Evolutionary conservation across 2,888 invertebrate species (phyloP).

Genomic region (Trisateles emortualis): DNA sequence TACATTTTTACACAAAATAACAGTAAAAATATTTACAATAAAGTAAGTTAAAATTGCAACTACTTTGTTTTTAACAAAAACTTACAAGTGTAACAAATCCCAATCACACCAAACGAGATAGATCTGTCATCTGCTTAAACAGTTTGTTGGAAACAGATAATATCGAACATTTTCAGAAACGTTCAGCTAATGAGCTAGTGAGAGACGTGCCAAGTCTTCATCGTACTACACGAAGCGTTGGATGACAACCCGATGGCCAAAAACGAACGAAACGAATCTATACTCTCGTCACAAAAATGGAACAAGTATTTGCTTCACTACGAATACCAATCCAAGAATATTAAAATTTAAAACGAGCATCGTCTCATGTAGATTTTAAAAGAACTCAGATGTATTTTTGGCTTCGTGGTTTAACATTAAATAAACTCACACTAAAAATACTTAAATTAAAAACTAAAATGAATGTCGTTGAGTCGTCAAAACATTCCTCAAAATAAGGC

Average conservation of each 20-base stretch:
- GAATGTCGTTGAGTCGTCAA: too few species aligned
- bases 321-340: slow-evolving; percentile 25
- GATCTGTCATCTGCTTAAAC: slow-evolving; percentile 15
- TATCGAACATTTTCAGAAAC: slow-evolving; percentile 18
- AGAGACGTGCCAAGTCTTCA: slow-evolving; percentile 33
- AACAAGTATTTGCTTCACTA: slow-evolving; percentile 37
- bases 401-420: background rate
- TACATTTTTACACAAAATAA: too few species aligned
- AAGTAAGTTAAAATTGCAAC: too few species aligned
- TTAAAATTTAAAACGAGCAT: slow-evolving; percentile 19
- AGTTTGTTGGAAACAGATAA: slow-evolving; percentile 11
- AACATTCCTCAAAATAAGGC: too few species aligned
- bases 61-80: background rate
- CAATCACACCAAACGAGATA: slow-evolving; percentile 4
- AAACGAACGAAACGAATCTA: slow-evolving; percentile 45
- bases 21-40: too few species aligned
- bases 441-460: too few species aligned
- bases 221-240: slow-evolving; percentile 7
- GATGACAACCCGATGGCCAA: slow-evolving; percentile 37
- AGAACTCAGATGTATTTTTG: background rate
- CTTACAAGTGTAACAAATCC: slow-evolving; percentile 2
- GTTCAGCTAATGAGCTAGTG: slow-evolving; percentile 40
- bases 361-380: slow-evolving; percentile 1
- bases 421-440: too few species aligned
- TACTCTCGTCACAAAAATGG: slow-evolving; percentile 34